Evolutionary conservation across 2,113 vertebrate genomes (phyloP), one percentile per base, ranked within the genome.

Genomic region (Nettapus auritus): DNA sequence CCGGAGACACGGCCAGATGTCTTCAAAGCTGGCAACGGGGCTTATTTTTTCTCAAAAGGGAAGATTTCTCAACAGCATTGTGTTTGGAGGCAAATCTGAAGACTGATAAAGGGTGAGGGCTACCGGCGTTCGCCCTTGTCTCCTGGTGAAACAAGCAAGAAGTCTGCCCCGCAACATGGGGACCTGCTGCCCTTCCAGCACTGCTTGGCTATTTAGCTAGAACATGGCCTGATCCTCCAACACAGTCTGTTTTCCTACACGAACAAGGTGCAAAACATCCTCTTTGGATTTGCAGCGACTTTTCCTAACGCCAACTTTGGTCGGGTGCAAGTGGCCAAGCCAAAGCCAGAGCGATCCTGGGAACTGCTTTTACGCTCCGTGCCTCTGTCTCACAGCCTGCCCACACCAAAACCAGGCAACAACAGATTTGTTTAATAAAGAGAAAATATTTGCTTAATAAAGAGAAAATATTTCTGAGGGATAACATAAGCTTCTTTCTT

Each of bases 171-270:
- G 8, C 60, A 64, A 50, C 10, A 1, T 0, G 10, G 64, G 52
- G 22, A 10, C 9, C 66, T 22, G 0, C 33, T 20, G 33, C 21
- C 44, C 69, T 31, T 19, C 2, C 10, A 25, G 75, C n/a, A 22
- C 26, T 9, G 11, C 73, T 15, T 67, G 14, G 68, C 57, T 28
- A 0, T 21, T 9, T 0, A 16, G 59, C n/a, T 0, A 2, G 9
- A 29, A 28, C 3, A 5, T 0, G 2, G 62, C 31, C n/a, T 80
- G 23, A 0, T 8, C 33, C 34, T n/a, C 11, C 23, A 52, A 3
- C 1, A 1, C 8, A 3, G 10, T 3, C 62, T 4, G 2, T 19
- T 6, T 33, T 19, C 2, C 42, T 1, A 0, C 14, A 1, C 0
- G 3, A 14, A 11, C 55, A 63, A 48, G 16, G 10, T 34, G 13